phyloP scores from a whole-genome alignment of 2,797 vertebrate genomes.

The Clamator glandarius region DNA sequence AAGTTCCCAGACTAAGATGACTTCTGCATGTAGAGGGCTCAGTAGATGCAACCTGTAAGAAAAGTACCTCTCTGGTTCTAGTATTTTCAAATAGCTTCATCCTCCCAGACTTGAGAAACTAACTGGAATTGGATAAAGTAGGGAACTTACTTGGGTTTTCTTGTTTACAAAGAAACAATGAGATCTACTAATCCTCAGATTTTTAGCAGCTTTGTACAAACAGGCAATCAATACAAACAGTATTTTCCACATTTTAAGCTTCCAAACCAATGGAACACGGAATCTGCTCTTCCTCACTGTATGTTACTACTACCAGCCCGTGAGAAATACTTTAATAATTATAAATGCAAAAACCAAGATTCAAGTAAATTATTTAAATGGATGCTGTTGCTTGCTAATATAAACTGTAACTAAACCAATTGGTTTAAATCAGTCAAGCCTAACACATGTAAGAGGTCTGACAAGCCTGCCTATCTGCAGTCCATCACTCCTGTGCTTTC shows the following conservation, averaged over 20 bases:
- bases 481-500: not conserved
- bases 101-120: not conserved
- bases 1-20: not conserved
- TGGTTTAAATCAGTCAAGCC: not conserved
- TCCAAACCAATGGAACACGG: not conserved
- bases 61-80: not conserved
- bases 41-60: not conserved
- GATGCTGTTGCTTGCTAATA: not conserved
- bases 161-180: not conserved
- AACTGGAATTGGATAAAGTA: not conserved
- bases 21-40: not conserved
- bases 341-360: not conserved
- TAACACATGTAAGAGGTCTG: not conserved
- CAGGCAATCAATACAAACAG: not conserved
- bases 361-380: constrained; percentile 18
- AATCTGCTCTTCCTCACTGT: not conserved
- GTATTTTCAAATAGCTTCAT: not conserved
- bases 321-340: not conserved
- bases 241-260: not conserved
- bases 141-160: not conserved
- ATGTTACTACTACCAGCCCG: not conserved
- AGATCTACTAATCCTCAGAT: not conserved
- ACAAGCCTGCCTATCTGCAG: not conserved
- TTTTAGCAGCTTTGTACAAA: not conserved
- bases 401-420: not conserved